Evolutionary conservation across 2,113 vertebrate species (phyloP).

Genomic region (Coregonus clupeaformis): DNA sequence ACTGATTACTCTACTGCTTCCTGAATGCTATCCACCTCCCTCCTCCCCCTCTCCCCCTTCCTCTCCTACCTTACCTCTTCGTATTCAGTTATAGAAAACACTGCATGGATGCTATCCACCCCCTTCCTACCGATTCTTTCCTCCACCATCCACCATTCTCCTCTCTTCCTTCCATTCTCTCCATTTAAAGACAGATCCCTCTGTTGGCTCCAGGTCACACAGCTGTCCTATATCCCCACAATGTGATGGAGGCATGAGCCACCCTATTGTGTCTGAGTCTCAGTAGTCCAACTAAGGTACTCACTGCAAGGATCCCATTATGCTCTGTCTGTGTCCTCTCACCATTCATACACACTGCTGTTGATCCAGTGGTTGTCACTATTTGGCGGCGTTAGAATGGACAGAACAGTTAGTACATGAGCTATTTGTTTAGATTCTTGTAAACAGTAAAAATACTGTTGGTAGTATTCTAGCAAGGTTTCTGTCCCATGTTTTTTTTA

Average conservation of each 20-base stretch:
- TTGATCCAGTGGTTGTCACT: not conserved
- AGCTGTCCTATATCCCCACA: not conserved
- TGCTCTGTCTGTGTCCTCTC: not conserved
- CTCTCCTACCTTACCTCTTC: not conserved
- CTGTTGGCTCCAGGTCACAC: not conserved
- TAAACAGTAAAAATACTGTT: not conserved
- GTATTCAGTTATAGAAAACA: not conserved
- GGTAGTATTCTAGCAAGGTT: not conserved
- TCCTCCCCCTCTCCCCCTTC: slow-evolving; percentile 4
- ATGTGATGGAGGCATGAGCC: not conserved
- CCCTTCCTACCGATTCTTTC: not conserved
- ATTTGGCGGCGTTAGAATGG: not conserved
- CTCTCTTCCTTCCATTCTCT: not conserved
- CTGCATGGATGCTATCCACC: not conserved
- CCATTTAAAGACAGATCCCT: not conserved
- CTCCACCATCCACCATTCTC: not conserved
- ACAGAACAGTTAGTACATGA: too few species aligned
- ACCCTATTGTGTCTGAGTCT: not conserved
- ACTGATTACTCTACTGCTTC: slow-evolving; percentile 59
- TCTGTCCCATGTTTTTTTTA: too few species aligned
- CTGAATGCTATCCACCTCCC: not conserved
- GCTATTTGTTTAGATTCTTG: not conserved
- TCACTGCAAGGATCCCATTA: slow-evolving; percentile 10
- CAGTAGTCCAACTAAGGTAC: not conserved
- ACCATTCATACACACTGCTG: not conserved